Percentiles rank a stretch among this genome's conserved stretches.
Evolutionary conservation across 2,797 vertebrate species (phyloP).

Genomic region (Channallabes apus): DNA sequence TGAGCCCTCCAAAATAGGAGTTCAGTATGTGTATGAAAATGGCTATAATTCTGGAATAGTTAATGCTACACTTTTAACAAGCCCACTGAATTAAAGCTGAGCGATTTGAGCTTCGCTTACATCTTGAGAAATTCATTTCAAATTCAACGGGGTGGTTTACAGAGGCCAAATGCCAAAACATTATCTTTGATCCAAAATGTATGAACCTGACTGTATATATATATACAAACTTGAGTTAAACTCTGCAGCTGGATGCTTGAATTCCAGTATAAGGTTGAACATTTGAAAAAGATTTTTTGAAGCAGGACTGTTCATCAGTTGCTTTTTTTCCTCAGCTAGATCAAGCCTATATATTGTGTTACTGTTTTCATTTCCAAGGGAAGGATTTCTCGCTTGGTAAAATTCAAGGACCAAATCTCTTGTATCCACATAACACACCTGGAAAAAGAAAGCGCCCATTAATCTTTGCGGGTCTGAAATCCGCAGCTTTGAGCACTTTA

Average conservation of each 20-base stretch:
- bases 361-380: constrained; percentile 77
- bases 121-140: too few species aligned
- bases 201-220: too few species aligned
- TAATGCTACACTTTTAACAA: too few species aligned
- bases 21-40: too few species aligned
- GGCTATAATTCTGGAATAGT: too few species aligned
- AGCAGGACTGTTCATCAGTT: constrained; percentile 56
- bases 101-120: too few species aligned
- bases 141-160: too few species aligned
- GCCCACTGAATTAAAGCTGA: too few species aligned
- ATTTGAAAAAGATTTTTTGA: constrained; percentile 46
- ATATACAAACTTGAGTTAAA: neutral
- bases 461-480: constrained; percentile 72
- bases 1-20: too few species aligned
- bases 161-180: too few species aligned
- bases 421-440: constrained; percentile 83
- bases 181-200: too few species aligned
- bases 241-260: constrained; percentile 14
- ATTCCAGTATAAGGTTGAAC: constrained; percentile 20
- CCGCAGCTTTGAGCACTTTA: constrained; percentile 69
- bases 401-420: constrained; percentile 74
- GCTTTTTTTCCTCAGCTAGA: constrained; percentile 59
- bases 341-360: constrained; percentile 73
- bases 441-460: constrained; percentile 80
- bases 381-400: constrained; percentile 75